Base-by-base conservation (phyloP, 2,888 invertebrate species). In the Rhaphigaster nebulosa region DNA sequence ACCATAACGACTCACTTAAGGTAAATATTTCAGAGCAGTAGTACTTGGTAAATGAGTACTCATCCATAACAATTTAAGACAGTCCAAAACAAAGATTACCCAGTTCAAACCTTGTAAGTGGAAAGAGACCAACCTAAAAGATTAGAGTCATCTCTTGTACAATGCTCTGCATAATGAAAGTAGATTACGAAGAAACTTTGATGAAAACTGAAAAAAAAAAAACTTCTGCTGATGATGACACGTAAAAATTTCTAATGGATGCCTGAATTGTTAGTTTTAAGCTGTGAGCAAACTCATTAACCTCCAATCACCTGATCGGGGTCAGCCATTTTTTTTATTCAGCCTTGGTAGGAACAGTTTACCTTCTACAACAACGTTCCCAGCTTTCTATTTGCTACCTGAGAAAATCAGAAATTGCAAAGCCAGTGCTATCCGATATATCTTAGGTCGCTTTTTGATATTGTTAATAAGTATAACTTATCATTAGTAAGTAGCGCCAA, bases 271-370 rank as follows among this genome's bases (percentile, higher is more conserved):
- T 70, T 34, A 34, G 5, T 70, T 70, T 70, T 70, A 10, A 20
- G 70, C 70, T 20, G 70, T 5, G 70, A 6, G 18, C 34, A 34
- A 70, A 70, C 70, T 70, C 70, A 70, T 70, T 70, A 70, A 70
- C 70, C 34, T 70, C 70, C 34, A 70, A 70, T 34, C 70, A 34
- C 70, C 20, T 18, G 34, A 70, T 34, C 29, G 34, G 23, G 70
- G 34, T 34, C 70, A 70, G 70, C 34, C 34, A 70, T 70, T 34
- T 70, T 70, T 70, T 70, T 70, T 60, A 65, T 70, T 34, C 70
- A 34, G 38, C 70, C 34, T 70, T 70, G 34, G 34, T 34, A 34
- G 20, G 29, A 70, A 38, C 34, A 34, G 70, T 34, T 70, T 70
- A 70, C 34, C 70, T 70, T 34, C 70, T 70, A 8, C 20, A 20